Base-by-base conservation (phyloP, 1,140 invertebrate genomes). In the Drosophila cardini region DNA sequence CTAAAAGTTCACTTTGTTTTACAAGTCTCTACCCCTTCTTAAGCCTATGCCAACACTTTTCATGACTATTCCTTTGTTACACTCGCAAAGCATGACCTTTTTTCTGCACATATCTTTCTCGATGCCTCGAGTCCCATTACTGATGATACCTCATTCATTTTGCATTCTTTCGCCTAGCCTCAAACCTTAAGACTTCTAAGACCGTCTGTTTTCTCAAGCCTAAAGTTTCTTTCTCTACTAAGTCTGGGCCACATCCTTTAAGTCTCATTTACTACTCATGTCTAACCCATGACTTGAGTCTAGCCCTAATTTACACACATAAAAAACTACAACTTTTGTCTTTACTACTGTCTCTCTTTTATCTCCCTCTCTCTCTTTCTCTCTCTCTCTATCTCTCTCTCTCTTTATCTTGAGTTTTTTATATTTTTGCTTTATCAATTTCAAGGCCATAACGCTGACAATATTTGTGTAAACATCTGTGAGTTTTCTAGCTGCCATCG, bases 391-490 rank as follows among this genome's bases (percentile, higher is more conserved):
- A 5, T 26, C 21, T 4, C 21, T 26, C 21, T n/a, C 16, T 32
- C 15, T 10, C 38, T 50, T n/a, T n/a, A n/a, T n/a, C n/a, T n/a
- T n/a, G n/a, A n/a, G n/a, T n/a, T n/a, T 26, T 2, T n/a, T 46
- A 40, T 46, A 11, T 42, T 38, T 55, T 45, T 43, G 36, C 21
- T 70, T 52, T 53, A 57, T 65, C 52, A 45, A 58, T 73, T 73
- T 45, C 74, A 78, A 74, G 79, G 69, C 56, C 50, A 74, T 48
- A 80, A 56, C 64, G 67, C 53, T 46, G 76, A 65, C 34, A 21
- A 74, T 62, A 60, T 80, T 72, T 78, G 62, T 76, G 72, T 63
- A 57, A 60, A 48, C 63, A 43, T 34, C 60, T 52, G 30, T 9
- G 30, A 45, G 42, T 60, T 21, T 18, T 38, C 34, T 16, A 78